These are phyloP conservation scores for Menidia beryllina DNA, from an alignment of 2,113 vertebrate species.

Conservation along the genomic window DNA sequence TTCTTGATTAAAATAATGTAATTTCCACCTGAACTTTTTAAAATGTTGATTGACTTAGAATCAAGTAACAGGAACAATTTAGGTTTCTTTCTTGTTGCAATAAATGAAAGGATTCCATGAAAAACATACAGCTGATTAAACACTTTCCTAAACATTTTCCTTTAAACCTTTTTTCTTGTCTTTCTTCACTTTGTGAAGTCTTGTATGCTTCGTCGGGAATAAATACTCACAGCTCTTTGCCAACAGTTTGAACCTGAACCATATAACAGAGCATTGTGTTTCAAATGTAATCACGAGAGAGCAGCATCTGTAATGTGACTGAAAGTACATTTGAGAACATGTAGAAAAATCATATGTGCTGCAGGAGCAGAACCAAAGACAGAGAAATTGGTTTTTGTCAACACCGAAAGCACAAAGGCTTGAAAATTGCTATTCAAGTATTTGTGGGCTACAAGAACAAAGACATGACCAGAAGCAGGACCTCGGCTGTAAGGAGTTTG, in stretches of 20 bases:
- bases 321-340: too few species aligned
- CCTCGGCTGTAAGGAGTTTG: background rate
- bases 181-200: slow-evolving; percentile 43
- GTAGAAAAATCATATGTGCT: too few species aligned
- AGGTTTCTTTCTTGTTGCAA: slow-evolving; percentile 1
- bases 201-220: slow-evolving; percentile 39
- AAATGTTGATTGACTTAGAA: too few species aligned
- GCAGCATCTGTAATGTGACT: background rate
- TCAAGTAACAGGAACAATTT: too few species aligned
- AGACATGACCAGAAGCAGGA: background rate
- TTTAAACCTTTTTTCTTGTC: slow-evolving; percentile 19
- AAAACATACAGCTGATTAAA: slow-evolving; percentile 29
- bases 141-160: too few species aligned
- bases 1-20: too few species aligned
- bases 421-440: background rate
- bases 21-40: too few species aligned
- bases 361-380: too few species aligned
- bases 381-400: background rate
- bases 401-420: background rate
- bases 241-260: slow-evolving; percentile 5
- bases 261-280: background rate
- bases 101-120: slow-evolving; percentile 25
- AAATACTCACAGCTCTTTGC: slow-evolving; percentile 54
- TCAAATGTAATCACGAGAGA: background rate
- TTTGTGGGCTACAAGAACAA: background rate